phyloP scores from a whole-genome alignment of 1,140 invertebrate species.

The Zaprionus ornatus region DNA sequence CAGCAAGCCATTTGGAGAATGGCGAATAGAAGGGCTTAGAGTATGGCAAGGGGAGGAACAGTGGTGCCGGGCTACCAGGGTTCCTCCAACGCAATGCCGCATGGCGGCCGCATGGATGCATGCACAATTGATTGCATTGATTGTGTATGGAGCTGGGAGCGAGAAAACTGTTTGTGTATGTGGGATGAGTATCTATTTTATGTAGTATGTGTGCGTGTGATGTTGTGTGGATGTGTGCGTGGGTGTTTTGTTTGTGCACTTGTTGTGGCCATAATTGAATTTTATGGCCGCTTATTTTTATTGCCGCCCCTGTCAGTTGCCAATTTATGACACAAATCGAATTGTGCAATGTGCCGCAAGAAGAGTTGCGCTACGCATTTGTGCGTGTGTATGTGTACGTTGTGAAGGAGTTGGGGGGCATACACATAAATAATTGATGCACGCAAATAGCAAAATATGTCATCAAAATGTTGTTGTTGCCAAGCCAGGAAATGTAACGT shows the following conservation, averaged over 20 bases:
- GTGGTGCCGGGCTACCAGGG: background rate
- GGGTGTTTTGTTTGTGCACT: constrained; percentile 64
- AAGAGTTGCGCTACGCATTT: constrained; percentile 5
- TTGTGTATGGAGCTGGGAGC: constrained; percentile 33
- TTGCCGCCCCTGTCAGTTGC: constrained; percentile 62
- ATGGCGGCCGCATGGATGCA: constrained; percentile 40
- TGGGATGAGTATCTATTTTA: constrained; percentile 18
- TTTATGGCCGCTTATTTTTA: constrained; percentile 81
- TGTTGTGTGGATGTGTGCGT: constrained; percentile 7
- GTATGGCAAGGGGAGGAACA: background rate
- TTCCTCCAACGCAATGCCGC: background rate
- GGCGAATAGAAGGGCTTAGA: background rate
- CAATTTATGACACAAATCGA: constrained; percentile 80
- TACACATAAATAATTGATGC: constrained; percentile 69
- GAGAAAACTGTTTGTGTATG: constrained; percentile 30
- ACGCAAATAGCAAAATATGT: constrained; percentile 76
- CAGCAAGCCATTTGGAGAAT: constrained; percentile 39
- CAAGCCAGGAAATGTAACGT: constrained; percentile 9
- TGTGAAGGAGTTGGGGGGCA: background rate
- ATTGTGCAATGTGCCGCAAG: constrained; percentile 34
- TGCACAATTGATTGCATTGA: constrained; percentile 79
- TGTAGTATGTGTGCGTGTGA: constrained; percentile 1
- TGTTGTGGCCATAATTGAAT: constrained; percentile 81
- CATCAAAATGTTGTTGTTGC: constrained; percentile 50
- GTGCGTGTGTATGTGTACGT: constrained; percentile 14